A percentile compares a stretch with the other conserved stretches of the same genome.
Evolutionary conservation across 2,113 vertebrate species (phyloP).

Genomic region (Lucifuga dentata): DNA sequence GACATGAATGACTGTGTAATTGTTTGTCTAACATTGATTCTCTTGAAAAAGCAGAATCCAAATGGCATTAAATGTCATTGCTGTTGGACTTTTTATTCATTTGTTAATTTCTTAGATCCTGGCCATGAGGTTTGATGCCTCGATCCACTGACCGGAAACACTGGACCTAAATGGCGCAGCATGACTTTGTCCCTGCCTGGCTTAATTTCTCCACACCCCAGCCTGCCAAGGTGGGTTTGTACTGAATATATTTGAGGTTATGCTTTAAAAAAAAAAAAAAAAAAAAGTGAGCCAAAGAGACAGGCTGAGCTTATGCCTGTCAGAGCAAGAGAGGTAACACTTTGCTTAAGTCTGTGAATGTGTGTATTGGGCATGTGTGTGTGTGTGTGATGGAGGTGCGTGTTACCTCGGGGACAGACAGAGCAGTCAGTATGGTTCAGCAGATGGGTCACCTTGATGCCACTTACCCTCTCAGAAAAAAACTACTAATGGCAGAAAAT

Average conservation of each 20-base stretch:
- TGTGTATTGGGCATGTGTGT: background rate
- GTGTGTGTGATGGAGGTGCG: background rate
- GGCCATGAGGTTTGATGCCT: constrained; percentile 99
- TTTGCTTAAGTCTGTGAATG: background rate
- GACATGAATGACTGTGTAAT: background rate
- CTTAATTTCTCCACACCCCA: constrained; percentile 99
- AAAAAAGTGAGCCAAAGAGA: background rate
- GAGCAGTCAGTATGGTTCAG: constrained; percentile 22
- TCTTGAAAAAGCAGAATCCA: background rate
- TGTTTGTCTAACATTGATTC: background rate
- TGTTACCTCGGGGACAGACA: constrained; percentile 9
- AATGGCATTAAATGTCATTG: constrained; percentile 2
- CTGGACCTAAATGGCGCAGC: constrained; percentile 99
- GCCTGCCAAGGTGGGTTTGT: constrained; percentile 90
- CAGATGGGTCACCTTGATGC: constrained; percentile 6
- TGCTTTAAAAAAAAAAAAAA: too few species aligned
- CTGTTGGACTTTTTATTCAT: constrained; percentile 4
- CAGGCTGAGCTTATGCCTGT: background rate
- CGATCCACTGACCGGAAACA: constrained; percentile 98
- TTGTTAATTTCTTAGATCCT: constrained; percentile 85
- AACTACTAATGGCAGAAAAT: background rate
- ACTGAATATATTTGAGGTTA: background rate
- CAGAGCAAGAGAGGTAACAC: background rate
- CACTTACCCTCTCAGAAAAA: constrained; percentile 1
- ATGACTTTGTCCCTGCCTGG: constrained; percentile 99